Base-by-base conservation (phyloP, 2,113 vertebrate genomes). In the Hippocampus zosterae region DNA sequence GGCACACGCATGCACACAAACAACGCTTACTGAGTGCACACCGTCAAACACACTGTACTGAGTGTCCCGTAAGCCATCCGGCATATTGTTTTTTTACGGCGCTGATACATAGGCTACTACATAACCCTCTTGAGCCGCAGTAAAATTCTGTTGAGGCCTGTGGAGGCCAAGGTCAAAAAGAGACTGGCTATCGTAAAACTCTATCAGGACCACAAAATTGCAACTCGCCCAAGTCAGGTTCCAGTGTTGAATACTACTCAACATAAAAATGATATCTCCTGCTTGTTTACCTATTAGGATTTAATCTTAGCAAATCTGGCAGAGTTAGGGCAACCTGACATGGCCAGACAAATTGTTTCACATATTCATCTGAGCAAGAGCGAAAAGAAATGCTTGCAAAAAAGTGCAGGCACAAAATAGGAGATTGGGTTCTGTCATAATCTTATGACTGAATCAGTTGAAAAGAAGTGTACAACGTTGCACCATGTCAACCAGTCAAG, bases 141-240 rank as follows among this genome's bases (percentile, higher is more conserved):
- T 33, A 56, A 79, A 87, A 86, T 85, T 69, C 74, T 75, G 85
- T 85, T 81, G 70, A 71, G 82, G 84, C 81, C 21, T 68, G 55
- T 75, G 55, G 73, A 70, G 70, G 71, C 66, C 83, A 79, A 82
- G 86, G 80, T 88, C 84, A 84, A 64, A 60, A 74, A 67, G 68
- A 53, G 68, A 53, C 40, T 69, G 50, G 68, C 68, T 86, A 83
- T 84, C 79, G 78, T 44, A 67, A 65, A 44, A 11, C 69, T 69
- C 66, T 66, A 88, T 84, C 74, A 79, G 53, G 66, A 41, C 65
- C 70, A 69, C 67, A 41, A 85, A 78, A 84, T 83, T 79, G 75
- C 80, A 67, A 70, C 66, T 78, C 62, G 65, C 65, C 33, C 73
- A 67, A 69, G 65, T 80, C 70, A 70, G 57, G 29, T 70, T 72